Percentiles rank a stretch among this genome's conserved stretches.
Evolutionary conservation across 2,888 invertebrate species (phyloP).

Genomic region (Strigamia crassipes): DNA sequence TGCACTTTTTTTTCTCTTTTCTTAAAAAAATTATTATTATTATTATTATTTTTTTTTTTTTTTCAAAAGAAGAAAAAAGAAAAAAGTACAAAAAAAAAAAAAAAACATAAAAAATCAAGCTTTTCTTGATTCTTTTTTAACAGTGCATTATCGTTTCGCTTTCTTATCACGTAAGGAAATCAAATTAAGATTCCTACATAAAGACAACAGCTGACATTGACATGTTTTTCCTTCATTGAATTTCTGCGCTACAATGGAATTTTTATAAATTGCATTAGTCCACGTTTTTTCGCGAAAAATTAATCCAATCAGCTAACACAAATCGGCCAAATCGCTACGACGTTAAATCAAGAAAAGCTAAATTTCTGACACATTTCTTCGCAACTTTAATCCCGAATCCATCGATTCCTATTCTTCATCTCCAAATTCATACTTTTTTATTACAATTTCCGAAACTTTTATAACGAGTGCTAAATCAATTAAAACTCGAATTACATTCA

Average conservation of each 20-base stretch:
- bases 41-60: neutral
- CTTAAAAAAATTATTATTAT: too few relatives aligned
- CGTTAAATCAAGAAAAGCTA: too few relatives aligned
- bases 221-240: neutral
- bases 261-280: neutral
- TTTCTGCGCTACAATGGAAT: neutral
- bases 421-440: too few relatives aligned
- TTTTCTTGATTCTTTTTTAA: neutral
- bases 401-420: too few relatives aligned
- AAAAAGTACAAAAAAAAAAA: too few relatives aligned
- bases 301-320: neutral
- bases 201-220: slow-evolving; percentile 16
- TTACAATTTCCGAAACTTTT: too few relatives aligned
- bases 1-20: neutral
- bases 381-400: too few relatives aligned
- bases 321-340: too few relatives aligned
- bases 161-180: slow-evolving; percentile 6
- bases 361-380: too few relatives aligned
- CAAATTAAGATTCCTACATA: neutral
- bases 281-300: neutral
- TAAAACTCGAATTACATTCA: too few relatives aligned
- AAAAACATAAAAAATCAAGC: neutral
- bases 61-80: neutral
- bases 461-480: too few relatives aligned
- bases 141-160: neutral